Conservation (phyloP, 2,888 invertebrate species). For the Troides oblongomaculatus region DNA sequence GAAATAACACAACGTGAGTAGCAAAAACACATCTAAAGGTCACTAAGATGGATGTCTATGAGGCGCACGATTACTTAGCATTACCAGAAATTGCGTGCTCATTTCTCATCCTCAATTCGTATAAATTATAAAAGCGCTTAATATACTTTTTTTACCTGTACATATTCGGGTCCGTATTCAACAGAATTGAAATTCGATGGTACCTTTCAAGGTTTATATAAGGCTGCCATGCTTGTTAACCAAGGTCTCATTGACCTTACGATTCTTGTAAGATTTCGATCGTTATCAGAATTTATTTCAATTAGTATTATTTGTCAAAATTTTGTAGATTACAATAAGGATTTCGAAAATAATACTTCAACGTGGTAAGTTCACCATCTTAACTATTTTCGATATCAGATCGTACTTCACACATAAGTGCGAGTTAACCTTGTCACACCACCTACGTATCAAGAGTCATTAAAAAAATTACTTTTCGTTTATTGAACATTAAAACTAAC, state of each 20-base stretch:
- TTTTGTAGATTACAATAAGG: too few species aligned
- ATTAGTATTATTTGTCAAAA: not conserved
- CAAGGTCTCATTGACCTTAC: conserved; percentile 16
- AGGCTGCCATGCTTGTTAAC: conserved; percentile 8
- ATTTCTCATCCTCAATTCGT: not conserved
- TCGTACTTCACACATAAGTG: not conserved
- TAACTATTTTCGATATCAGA: not conserved
- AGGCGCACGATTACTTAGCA: not conserved
- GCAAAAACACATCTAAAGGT: not conserved
- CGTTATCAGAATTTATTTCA: not conserved
- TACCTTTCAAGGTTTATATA: conserved; percentile 10
- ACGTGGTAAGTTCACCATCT: not conserved
- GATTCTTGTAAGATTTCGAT: conserved; percentile 6
- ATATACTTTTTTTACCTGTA: not conserved
- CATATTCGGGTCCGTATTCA: not conserved
- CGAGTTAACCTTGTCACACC: not conserved
- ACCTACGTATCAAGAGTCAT: not conserved
- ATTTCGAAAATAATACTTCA: too few species aligned
- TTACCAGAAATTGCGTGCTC: not conserved
- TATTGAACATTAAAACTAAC: too few species aligned
- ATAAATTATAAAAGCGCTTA: not conserved
- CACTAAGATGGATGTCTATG: not conserved
- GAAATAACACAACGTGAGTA: too few species aligned
- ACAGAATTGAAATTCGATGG: conserved; percentile 2
- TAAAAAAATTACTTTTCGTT: not conserved